Evolutionary conservation across 2,797 vertebrate genomes (phyloP), one percentile per base, ranked within the genome.

Genomic region (Paramormyrops hopkinsi): DNA sequence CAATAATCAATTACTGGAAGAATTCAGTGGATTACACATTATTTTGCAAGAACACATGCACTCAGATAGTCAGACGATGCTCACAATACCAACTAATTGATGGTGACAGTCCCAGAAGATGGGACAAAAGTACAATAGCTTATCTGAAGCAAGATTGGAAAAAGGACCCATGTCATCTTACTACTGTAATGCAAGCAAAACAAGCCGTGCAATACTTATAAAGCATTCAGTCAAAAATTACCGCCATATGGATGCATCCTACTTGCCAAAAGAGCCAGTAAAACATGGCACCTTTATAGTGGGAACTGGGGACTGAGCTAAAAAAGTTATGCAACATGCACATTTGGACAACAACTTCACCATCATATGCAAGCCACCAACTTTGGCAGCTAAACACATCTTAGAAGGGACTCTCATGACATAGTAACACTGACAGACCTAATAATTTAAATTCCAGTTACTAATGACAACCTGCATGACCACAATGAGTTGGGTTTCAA

Each of bases 1-100:
- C 76, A 46, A 82, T 82, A 82, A 82, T 82, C 76, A 82, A 82
- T 46, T 82, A 46, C 76, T n/a, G 37, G 76, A 44, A 46, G 76
- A 82, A 44, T 82, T 44, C 17, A 44, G 37, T 9, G 73, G 19
- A 46, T 46, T n/a, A 82, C 76, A 82, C 76, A 19, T 82, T 76
- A 53, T 46, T 46, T 46, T 46, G 17, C 76, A 82, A 82, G 76
- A 82, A 82, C 19, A 44, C 41, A 9, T 41, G 76, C 41, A 46
- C 19, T 82, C 76, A 82, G 76, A 46, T n/a, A 82, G 76, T 46
- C 8, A 46, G 76, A 22, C 41, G 14, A n/a, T 19, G 76, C 76
- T 82, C 1, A 2, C 33, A 33, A 2, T 33, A 33, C 33, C 33
- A 33, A 33, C 33, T 33, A 37, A 73, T 17, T 73, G 69, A 2